phyloP scores from a whole-genome alignment of 2,113 vertebrate species.

The Myxocyprinus asiaticus region DNA sequence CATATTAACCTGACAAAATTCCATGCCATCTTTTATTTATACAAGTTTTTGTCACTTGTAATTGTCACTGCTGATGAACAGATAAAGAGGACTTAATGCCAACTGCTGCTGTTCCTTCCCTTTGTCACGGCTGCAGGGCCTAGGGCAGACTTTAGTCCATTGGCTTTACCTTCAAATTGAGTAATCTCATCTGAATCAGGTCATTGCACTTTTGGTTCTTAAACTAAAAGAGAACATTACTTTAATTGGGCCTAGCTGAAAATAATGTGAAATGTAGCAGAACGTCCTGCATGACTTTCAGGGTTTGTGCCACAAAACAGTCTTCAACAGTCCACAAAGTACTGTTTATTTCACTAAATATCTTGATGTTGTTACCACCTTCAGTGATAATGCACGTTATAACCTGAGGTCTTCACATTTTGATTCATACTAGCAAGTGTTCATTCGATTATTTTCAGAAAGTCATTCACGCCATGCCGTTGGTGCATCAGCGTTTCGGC shows the following conservation, averaged over 20 bases:
- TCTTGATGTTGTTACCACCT: not conserved
- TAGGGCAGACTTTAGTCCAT: slow-evolving; percentile 48
- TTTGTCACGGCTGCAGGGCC: slow-evolving; percentile 57
- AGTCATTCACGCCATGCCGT: slow-evolving; percentile 3
- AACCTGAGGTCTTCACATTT: not conserved
- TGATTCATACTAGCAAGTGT: not conserved
- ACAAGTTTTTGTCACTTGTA: slow-evolving; percentile 70
- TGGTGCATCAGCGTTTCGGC: slow-evolving; percentile 13
- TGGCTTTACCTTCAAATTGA: slow-evolving; percentile 61
- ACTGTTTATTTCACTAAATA: not conserved
- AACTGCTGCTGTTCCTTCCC: slow-evolving; percentile 51
- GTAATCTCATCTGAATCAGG: slow-evolving; percentile 66
- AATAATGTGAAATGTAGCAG: slow-evolving; percentile 1
- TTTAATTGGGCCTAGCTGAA: slow-evolving; percentile 6
- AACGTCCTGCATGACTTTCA: not conserved
- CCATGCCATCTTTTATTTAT: slow-evolving; percentile 57
- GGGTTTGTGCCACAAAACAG: not conserved
- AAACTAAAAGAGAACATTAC: slow-evolving; percentile 29
- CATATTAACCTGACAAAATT: slow-evolving; percentile 56
- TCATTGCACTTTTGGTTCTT: slow-evolving; percentile 60
- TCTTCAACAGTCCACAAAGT: not conserved
- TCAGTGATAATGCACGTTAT: not conserved
- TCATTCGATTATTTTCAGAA: slow-evolving; percentile 36
- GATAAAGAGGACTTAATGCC: slow-evolving; percentile 57
- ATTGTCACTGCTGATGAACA: slow-evolving; percentile 54